phyloP scores from a whole-genome alignment of 2,888 invertebrate species.

The Andrena bucephala region DNA sequence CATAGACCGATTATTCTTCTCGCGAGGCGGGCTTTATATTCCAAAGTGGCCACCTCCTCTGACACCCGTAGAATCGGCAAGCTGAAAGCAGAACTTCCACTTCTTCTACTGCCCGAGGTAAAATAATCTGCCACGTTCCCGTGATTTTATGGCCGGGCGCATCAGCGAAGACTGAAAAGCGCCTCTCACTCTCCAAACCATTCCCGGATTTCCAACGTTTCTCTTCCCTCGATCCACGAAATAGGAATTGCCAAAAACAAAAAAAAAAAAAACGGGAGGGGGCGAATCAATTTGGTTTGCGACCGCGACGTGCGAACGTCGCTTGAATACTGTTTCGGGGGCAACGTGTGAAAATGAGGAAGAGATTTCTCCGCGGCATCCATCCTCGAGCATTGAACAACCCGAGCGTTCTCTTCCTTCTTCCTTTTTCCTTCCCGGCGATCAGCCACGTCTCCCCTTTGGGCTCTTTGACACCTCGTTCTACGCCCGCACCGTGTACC shows the following conservation, averaged over 20 bases:
- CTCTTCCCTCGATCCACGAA: background rate
- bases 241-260: background rate
- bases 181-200: background rate
- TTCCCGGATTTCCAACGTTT: background rate
- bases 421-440: conserved; percentile 24
- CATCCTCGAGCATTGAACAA: conserved; percentile 43
- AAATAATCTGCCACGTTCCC: conserved; percentile 7
- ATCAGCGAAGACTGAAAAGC: background rate
- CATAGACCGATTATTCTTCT: conserved; percentile 44
- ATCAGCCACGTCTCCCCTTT: conserved; percentile 39
- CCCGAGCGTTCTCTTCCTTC: background rate
- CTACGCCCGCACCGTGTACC: background rate
- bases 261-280: background rate
- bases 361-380: conserved; percentile 47
- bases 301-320: conserved; percentile 47
- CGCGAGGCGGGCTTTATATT: conserved; percentile 37
- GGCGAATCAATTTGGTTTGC: conserved; percentile 47
- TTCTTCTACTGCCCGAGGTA: background rate
- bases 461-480: conserved; percentile 33
- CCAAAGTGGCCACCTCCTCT: conserved; percentile 37
- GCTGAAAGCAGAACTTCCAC: background rate
- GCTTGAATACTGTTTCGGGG: conserved; percentile 48
- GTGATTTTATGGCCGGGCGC: background rate
- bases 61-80: conserved; percentile 29
- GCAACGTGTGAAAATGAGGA: conserved; percentile 57